Evolutionary conservation across 1,140 invertebrate species (phyloP), one percentile per base, ranked within the genome.

Genomic region (Bursaphelenchus mucronatus): DNA sequence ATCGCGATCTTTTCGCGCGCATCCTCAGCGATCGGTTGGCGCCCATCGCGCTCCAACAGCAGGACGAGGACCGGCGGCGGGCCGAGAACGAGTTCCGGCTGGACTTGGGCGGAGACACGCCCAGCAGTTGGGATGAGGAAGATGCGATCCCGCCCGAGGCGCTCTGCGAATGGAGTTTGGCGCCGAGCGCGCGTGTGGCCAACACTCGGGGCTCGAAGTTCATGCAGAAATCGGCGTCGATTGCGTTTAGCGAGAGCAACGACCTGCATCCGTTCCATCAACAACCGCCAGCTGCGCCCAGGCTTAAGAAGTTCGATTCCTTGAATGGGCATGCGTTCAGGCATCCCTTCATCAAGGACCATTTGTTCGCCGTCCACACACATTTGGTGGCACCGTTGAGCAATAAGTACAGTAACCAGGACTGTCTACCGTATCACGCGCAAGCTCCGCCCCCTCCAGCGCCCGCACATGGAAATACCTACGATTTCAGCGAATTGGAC

Each of bases 371-470:
- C 2, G 63, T 65, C 3, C 63, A 66, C 45, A 15, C 19, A 17
- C 39, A 65, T 40, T 51, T 43, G 44, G 63, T 66, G 13, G 40
- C 63, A 6, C 63, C 63, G 8, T 17, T 65, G 9, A 19, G n/a
- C 63, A 51, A 66, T n/a, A 65, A 65, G 19, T 39, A 64, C 45
- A 39, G 62, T n/a, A 30, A 65, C 15, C 63, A 6, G 11, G 45
- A 65, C 4, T 61, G 41, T 45, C 45, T 43, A 8, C 63, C 40
- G 21, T 61, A 64, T 51, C 62, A 46, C 3, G 66, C 66, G 15
- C 62, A 61, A 13, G 62, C 63, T 19, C 62, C 62, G 8, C 62
- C 63, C 15, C 30, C 62, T 51, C 41, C 62, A 8, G 8, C 30
- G 2, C 62, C 11, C 63, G 61, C 63, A 15, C 9, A 65, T 66